phyloP scores from a whole-genome alignment of 53 echinoderm and acorn worm genomes.

The Antedon mediterranea region DNA sequence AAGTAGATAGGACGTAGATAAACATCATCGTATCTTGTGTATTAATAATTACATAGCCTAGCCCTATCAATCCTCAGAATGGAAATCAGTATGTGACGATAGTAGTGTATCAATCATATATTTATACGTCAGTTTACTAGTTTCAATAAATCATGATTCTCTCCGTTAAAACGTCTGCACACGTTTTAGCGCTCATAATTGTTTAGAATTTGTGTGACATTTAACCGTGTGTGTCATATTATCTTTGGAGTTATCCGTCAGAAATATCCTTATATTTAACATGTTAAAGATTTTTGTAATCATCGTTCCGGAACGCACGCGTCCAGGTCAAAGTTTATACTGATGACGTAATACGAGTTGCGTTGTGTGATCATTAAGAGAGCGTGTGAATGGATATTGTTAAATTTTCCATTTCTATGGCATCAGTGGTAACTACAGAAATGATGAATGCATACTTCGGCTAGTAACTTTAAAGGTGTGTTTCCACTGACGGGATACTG shows the following conservation, averaged over 20 bases:
- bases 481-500: background rate
- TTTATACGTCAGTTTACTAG: background rate
- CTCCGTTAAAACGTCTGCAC: background rate
- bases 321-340: too few relatives aligned
- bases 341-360: too few relatives aligned
- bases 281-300: too few relatives aligned
- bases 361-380: too few relatives aligned
- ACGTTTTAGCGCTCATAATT: background rate
- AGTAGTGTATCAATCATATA: background rate
- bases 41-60: background rate
- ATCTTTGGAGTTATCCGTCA: too few relatives aligned
- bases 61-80: background rate
- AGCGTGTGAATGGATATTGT: too few relatives aligned
- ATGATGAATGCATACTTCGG: too few relatives aligned
- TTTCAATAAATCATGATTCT: background rate
- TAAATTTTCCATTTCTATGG: too few relatives aligned
- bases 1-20: background rate
- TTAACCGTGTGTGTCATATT: background rate
- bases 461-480: too few relatives aligned
- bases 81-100: background rate
- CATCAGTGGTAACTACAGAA: too few relatives aligned
- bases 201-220: background rate
- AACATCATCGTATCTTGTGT: background rate
- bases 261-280: too few relatives aligned
- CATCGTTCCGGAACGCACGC: too few relatives aligned